These are phyloP conservation scores for Drosophila kanapiae DNA, from an alignment of 1,140 invertebrate genomes.

Conservation along the genomic window DNA sequence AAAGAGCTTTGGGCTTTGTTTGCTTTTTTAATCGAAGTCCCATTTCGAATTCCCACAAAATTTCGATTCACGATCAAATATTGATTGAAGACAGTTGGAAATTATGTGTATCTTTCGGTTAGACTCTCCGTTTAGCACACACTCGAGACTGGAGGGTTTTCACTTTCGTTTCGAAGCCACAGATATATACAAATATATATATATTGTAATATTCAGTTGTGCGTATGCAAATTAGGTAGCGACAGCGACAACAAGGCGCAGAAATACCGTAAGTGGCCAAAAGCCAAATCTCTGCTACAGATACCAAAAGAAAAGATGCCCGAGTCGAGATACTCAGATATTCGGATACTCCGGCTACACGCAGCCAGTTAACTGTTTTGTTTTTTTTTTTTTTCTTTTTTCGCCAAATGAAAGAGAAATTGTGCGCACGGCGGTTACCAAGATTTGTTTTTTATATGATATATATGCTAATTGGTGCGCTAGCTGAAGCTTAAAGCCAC, in stretches of 20 bases:
- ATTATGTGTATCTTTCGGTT: conserved; percentile 53
- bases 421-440: conserved; percentile 46
- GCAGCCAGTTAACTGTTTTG: conserved; percentile 73
- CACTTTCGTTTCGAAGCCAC: conserved; percentile 63
- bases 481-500: conserved; percentile 43
- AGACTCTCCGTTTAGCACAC: conserved; percentile 62
- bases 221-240: conserved; percentile 78
- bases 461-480: conserved; percentile 74
- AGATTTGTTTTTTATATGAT: conserved; percentile 35
- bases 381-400: conserved; percentile 42
- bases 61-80: conserved; percentile 44
- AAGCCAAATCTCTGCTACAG: conserved; percentile 74
- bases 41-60: conserved; percentile 53
- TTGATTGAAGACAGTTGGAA: conserved; percentile 66
- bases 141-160: conserved; percentile 58
- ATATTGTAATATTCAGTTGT: conserved; percentile 32
- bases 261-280: conserved; percentile 77
- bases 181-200: background rate
- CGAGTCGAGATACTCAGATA: conserved; percentile 24
- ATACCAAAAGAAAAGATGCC: conserved; percentile 55
- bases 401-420: conserved; percentile 83
- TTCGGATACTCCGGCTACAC: background rate
- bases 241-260: conserved; percentile 67
- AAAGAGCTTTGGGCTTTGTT: conserved; percentile 48
- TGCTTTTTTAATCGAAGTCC: conserved; percentile 53